phyloP scores from a whole-genome alignment of 2,888 invertebrate genomes.

The Branchipolynoe longqiensis region DNA sequence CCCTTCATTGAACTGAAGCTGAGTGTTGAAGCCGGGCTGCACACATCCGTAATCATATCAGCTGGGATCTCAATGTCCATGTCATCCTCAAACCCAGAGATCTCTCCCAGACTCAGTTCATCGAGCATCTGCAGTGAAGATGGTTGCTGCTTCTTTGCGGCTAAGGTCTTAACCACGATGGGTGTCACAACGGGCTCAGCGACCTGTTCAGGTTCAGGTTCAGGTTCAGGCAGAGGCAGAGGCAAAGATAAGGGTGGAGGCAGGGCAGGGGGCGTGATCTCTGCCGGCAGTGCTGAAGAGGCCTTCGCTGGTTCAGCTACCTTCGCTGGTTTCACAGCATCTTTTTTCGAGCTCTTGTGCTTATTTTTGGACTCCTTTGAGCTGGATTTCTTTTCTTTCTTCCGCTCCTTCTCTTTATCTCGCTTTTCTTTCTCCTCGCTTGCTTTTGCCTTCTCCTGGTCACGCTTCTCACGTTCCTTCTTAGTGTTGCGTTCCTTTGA shows the following conservation, averaged over 20 bases:
- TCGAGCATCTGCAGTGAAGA: no score
- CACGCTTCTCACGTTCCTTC: slow-evolving; percentile 13
- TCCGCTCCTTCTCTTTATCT: slow-evolving; percentile 34
- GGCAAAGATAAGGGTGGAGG: background rate
- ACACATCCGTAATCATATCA: background rate
- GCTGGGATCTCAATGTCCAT: background rate
- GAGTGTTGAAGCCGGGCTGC: slow-evolving; percentile 35
- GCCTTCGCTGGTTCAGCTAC: background rate
- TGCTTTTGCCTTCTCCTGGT: slow-evolving; percentile 18
- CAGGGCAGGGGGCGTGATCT: background rate
- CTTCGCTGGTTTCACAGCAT: background rate
- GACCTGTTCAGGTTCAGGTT: no score
- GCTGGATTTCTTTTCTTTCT: slow-evolving; percentile 30
- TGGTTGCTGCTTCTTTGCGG: slow-evolving; percentile 1
- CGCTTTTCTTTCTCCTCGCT: slow-evolving; percentile 38
- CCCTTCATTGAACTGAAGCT: slow-evolving; percentile 48
- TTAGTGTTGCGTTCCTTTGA: slow-evolving; percentile 32
- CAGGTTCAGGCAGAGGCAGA: no score
- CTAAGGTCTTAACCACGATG: background rate
- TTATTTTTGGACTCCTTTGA: slow-evolving; percentile 57
- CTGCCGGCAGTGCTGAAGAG: background rate
- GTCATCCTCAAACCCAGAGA: slow-evolving; percentile 52
- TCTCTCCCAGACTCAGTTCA: slow-evolving; percentile 51
- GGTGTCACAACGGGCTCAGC: no score
- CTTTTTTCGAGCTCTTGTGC: slow-evolving; percentile 43